Percentiles rank a stretch among this genome's conserved stretches.
Evolutionary conservation across 1,140 invertebrate genomes (phyloP).

Genomic region (Anagrus nilaparvatae): DNA sequence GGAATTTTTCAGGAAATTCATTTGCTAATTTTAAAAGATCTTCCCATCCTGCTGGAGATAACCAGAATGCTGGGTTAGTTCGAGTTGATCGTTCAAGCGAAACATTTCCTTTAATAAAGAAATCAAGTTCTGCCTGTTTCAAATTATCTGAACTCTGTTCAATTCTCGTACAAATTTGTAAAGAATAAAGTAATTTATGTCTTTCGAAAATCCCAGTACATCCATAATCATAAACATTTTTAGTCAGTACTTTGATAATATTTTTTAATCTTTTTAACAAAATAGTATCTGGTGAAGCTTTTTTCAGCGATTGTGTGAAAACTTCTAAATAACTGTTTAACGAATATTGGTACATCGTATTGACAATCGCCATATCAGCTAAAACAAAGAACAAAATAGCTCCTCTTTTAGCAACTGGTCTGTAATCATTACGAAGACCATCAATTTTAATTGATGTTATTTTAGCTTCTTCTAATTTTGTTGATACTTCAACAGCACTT

Average conservation of each 20-base stretch:
- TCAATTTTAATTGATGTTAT: conserved; percentile 71
- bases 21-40: conserved; percentile 61
- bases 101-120: conserved; percentile 80
- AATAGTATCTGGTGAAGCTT: conserved; percentile 65
- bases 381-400: conserved; percentile 84
- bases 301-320: conserved; percentile 67
- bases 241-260: conserved; percentile 73
- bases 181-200: conserved; percentile 82
- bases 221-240: conserved; percentile 80
- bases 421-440: conserved; percentile 67
- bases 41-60: conserved; percentile 62
- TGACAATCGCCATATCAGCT: conserved; percentile 74
- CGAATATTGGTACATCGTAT: conserved; percentile 88
- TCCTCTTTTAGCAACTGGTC: conserved; percentile 69
- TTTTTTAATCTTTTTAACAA: conserved; percentile 62
- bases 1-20: conserved; percentile 60
- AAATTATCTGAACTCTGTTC: conserved; percentile 56
- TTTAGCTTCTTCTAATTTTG: conserved; percentile 62
- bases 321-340: conserved; percentile 69
- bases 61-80: conserved; percentile 59
- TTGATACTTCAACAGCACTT: conserved; percentile 67
- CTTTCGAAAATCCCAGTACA: conserved; percentile 85
- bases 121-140: conserved; percentile 66
- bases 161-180: conserved; percentile 78
- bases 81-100: conserved; percentile 60